Evolutionary conservation across 2,113 vertebrate genomes (phyloP).

Genomic region (Phalacrocorax aristotelis): DNA sequence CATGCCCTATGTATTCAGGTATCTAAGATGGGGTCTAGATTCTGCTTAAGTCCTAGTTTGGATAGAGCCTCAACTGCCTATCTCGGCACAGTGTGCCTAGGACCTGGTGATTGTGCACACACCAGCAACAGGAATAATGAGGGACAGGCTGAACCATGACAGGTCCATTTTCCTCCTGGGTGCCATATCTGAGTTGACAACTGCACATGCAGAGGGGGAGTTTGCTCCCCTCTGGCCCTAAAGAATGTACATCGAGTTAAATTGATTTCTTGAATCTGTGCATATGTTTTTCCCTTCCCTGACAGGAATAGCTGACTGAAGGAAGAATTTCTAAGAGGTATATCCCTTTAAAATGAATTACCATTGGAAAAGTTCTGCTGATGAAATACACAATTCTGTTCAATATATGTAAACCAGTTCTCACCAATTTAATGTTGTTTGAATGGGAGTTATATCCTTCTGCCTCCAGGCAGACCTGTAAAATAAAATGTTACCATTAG

Average conservation of each 20-base stretch:
- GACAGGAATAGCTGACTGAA: neutral
- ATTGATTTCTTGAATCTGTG: neutral
- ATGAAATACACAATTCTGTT: neutral
- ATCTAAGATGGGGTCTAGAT: neutral
- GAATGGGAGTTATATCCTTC: neutral
- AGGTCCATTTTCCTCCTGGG: neutral
- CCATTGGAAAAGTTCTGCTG: neutral
- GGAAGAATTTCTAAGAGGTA: neutral
- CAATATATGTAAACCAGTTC: neutral
- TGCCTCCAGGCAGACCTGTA: neutral
- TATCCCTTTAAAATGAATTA: neutral
- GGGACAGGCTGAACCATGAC: neutral
- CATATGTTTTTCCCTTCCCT: neutral
- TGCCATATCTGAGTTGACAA: neutral
- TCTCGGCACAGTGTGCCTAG: neutral
- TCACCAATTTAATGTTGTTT: neutral
- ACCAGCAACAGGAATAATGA: neutral
- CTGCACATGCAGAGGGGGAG: neutral
- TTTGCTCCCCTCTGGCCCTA: neutral
- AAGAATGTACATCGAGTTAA: neutral
- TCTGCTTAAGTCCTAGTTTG: neutral
- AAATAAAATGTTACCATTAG: neutral
- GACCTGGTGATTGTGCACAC: neutral
- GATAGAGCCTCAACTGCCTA: neutral
- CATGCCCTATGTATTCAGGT: neutral